Conservation (phyloP, 2,797 vertebrate species). For the Leptodactylus fallax region DNA sequence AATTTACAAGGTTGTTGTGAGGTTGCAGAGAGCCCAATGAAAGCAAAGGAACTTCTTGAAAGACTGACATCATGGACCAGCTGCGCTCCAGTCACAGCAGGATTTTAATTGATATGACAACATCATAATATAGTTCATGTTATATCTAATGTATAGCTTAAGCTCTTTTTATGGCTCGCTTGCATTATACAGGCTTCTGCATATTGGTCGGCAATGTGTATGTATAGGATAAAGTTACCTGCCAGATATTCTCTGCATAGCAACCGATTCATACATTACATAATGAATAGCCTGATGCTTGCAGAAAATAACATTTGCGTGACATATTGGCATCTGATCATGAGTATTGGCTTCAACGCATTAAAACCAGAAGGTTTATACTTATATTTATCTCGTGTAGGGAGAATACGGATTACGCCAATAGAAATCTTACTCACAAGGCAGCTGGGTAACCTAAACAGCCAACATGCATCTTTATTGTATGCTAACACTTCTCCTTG, state of each 20-base stretch:
- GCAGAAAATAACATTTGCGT: conserved; percentile 6
- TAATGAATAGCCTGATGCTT: not conserved
- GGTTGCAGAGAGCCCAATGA: conserved; percentile 43
- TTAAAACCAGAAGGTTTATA: conserved; percentile 43
- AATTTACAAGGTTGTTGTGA: conserved; percentile 37
- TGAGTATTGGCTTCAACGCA: conserved; percentile 37
- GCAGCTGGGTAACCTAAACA: conserved; percentile 42
- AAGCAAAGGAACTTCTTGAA: conserved; percentile 42
- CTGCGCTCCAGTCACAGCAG: conserved; percentile 21
- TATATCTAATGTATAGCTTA: not conserved
- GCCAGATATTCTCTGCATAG: conserved; percentile 1
- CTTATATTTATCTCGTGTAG: conserved; percentile 58
- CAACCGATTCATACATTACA: conserved; percentile 13
- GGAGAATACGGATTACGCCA: conserved; percentile 38
- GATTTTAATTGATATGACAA: conserved; percentile 42
- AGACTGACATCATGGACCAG: conserved; percentile 52
- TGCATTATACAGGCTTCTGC: not conserved
- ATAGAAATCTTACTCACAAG: conserved; percentile 36
- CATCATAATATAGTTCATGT: not conserved
- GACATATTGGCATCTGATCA: conserved; percentile 17
- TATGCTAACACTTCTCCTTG: conserved; percentile 25
- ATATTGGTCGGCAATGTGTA: not conserved
- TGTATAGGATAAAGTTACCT: conserved; percentile 10
- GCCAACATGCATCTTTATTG: conserved; percentile 24
- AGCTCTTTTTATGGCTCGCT: not conserved